These are phyloP conservation scores for Phenacoccus solenopsis DNA, from an alignment of 1,140 invertebrate species.

Conservation along the genomic window DNA sequence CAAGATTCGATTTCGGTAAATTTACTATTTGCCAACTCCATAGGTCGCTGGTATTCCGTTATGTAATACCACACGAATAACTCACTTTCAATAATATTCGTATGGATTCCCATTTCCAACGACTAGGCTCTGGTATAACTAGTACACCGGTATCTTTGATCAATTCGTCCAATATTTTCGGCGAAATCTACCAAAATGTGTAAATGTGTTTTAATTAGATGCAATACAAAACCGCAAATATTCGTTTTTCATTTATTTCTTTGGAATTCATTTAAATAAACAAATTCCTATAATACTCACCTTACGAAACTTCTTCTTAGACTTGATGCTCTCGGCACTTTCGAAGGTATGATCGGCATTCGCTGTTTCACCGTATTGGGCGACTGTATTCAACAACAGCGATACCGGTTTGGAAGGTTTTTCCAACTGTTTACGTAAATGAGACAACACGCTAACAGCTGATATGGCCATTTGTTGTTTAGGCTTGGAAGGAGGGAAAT, in stretches of 20 bases:
- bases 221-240: no score
- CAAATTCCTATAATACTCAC: neutral
- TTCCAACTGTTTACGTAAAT: constrained; percentile 63
- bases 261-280: neutral
- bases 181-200: constrained; percentile 34
- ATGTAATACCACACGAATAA: no score
- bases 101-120: constrained; percentile 78
- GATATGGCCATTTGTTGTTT: constrained; percentile 56
- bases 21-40: neutral
- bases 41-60: no score
- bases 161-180: constrained; percentile 47
- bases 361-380: constrained; percentile 32
- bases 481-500: constrained; percentile 17
- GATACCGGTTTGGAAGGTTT: constrained; percentile 61
- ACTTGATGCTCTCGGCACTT: neutral
- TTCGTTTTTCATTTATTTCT: neutral
- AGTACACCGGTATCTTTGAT: constrained; percentile 63
- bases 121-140: constrained; percentile 50
- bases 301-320: neutral
- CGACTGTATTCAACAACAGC: constrained; percentile 68
- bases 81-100: constrained; percentile 59
- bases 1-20: constrained; percentile 14
- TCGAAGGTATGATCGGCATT: neutral
- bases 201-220: no score
- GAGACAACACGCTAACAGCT: constrained; percentile 61